Evolutionary conservation across 1,140 invertebrate species (phyloP), one percentile per base, ranked within the genome.

Genomic region (Paracyclopina nana): DNA sequence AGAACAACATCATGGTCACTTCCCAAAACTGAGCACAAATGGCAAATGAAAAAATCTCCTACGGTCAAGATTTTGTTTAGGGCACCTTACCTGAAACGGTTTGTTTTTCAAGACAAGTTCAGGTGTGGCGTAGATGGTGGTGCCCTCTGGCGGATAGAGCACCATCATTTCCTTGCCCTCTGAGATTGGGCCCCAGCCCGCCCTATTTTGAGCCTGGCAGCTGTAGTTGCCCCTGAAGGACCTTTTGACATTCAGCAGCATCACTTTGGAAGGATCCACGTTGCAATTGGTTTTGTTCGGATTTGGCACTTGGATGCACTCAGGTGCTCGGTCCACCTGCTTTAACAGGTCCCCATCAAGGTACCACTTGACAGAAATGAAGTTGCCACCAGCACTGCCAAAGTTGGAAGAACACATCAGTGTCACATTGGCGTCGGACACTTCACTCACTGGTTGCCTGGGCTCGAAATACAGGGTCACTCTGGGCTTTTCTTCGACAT

Each of bases 141-240:
- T 77, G 26, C 73, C 72, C 4, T 80, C 80, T 0, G 82, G 81
- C 20, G 80, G 77, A 67, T 84, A 84, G 59, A 81, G 72, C 44
- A 84, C 79, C 42, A 78, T 65, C 8, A 87, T 69, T 56, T 82
- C 75, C 8, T 75, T 74, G 46, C 75, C 73, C 22, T 72, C 66
- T 6, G 82, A 85, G 53, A 75, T 67, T 9, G 72, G 70, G 27
- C 83, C 82, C 79, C 81, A 86, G 9, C 82, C 84, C 12, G 83
- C 83, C 11, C 74, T 72, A 64, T 87, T 88, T 59, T 75, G 76
- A 1, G 82, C 84, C 58, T 80, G 75, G 62, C 86, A 90, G 0
- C 82, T 82, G 63, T 86, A 90, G 63, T 88, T 87, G n/a, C 84
- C 85, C 53, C 85, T 80, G 61, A 87, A 84, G 45, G 74, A 76